These are phyloP conservation scores for Subacronicta megacephala DNA, from an alignment of 2,888 invertebrate species.

Conservation along the genomic window DNA sequence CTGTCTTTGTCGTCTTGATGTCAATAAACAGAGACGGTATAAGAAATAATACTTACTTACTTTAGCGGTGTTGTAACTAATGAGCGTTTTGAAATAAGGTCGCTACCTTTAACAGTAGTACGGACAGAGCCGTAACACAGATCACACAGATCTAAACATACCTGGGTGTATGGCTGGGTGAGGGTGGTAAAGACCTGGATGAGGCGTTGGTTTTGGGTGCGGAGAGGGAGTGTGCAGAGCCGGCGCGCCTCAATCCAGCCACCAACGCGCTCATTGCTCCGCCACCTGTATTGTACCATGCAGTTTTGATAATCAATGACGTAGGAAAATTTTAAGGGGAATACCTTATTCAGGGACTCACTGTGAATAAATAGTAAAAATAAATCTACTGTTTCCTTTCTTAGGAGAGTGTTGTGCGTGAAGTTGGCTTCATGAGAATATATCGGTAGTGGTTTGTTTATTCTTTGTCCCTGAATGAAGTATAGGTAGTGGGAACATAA, in stretches of 20 bases:
- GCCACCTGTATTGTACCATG: slow-evolving; percentile 66
- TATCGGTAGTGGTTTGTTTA: not conserved
- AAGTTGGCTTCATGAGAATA: not conserved
- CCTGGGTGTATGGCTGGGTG: slow-evolving; percentile 93
- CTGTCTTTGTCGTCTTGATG: not conserved
- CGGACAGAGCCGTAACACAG: not conserved
- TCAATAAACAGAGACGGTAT: too few relatives aligned
- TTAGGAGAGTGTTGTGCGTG: too few relatives aligned
- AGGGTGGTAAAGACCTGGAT: slow-evolving; percentile 93
- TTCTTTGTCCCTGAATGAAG: not conserved
- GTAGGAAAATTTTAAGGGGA: not conserved
- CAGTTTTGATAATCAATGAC: slow-evolving; percentile 5
- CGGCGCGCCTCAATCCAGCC: slow-evolving; percentile 85
- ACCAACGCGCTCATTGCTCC: slow-evolving; percentile 86
- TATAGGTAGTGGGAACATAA: not conserved
- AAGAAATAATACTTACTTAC: too few relatives aligned
- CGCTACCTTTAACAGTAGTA: not conserved
- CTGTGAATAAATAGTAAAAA: too few relatives aligned
- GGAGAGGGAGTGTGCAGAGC: slow-evolving; percentile 85
- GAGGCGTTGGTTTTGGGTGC: slow-evolving; percentile 87
- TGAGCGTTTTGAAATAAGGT: too few relatives aligned
- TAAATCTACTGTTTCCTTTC: too few relatives aligned
- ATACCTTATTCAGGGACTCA: too few relatives aligned
- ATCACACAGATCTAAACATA: slow-evolving; percentile 61
- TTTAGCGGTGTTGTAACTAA: too few relatives aligned